Base-by-base conservation (phyloP, 2,888 invertebrate species). In the Eurois occulta region DNA sequence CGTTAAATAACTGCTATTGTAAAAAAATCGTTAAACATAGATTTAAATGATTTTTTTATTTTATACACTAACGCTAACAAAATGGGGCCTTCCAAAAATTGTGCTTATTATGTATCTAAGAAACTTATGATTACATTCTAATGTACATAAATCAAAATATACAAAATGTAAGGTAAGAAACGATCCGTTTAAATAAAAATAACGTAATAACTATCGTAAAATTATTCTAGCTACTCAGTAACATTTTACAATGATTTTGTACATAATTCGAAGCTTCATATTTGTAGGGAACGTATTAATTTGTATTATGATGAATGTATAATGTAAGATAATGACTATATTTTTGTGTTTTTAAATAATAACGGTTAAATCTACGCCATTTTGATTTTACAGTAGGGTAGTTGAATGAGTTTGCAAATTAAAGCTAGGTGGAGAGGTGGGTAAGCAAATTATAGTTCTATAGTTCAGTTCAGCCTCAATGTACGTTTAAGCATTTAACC, bases 181-280 rank as follows among this genome's bases (percentile, higher is more conserved):
- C 62, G 60, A 78, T 80, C 3, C 38, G 80, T 86, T 83, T 74
- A 81, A 86, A 84, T 86, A 78, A 81, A 84, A 86, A 72, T 77
- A 87, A 86, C 72, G 52, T 84, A 83, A 82, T 85, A 84, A 80
- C 69, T 86, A 89, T 85, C 87, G 85, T 91, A 89, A 94, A 94
- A 95, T 95, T 95, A 95, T 92, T 92, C 95, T 95, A 96, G 89
- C 95, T 96, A 95, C 91, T 90, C 88, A 91, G 90, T 93, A 93
- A 94, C 91, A 92, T 89, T 91, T 92, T 90, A 93, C 88, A 91
- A 92, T 93, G 93, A 92, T 92, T 96, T 96, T 96, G 96, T 96
- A 96, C 95, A 95, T 92, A 92, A 84, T 92, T 92, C 90, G 94
- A 95, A 95, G 94, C 94, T 95, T 95, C 94, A 90, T 91, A 91